These are phyloP conservation scores for Caenorhabditis wallacei DNA, from an alignment of 2,888 invertebrate genomes.

Conservation along the genomic window DNA sequence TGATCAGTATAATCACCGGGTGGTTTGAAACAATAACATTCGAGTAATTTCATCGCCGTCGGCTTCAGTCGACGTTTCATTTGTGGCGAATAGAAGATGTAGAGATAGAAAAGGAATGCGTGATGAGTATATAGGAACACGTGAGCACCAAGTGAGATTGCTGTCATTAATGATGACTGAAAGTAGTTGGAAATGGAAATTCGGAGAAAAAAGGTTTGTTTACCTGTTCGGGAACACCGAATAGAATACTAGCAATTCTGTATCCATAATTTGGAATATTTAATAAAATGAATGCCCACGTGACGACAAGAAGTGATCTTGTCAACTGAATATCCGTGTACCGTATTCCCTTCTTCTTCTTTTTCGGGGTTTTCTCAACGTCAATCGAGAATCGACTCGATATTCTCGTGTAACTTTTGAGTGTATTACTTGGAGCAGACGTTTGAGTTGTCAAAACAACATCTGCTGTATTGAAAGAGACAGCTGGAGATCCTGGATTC, in stretches of 20 bases:
- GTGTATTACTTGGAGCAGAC: constrained; percentile 57
- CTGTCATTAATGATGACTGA: constrained; percentile 66
- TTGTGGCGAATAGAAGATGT: constrained; percentile 82
- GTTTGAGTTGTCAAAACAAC: constrained; percentile 68
- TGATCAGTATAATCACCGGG: constrained; percentile 67
- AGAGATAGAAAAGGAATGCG: constrained; percentile 81
- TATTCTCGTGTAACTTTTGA: constrained; percentile 62
- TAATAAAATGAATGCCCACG: constrained; percentile 77
- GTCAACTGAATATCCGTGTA: constrained; percentile 81
- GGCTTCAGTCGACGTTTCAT: constrained; percentile 79
- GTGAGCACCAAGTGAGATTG: constrained; percentile 75
- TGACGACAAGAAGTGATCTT: constrained; percentile 77
- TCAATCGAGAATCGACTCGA: constrained; percentile 67
- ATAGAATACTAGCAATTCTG: constrained; percentile 74
- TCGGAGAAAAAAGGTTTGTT: constrained; percentile 9
- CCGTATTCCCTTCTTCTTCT: constrained; percentile 73
- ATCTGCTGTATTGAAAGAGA: constrained; percentile 79
- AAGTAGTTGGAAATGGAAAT: not conserved
- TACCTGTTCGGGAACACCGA: constrained; percentile 74
- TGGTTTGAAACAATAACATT: constrained; percentile 82
- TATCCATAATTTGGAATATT: constrained; percentile 81
- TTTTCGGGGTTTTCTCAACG: constrained; percentile 59
- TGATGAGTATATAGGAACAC: constrained; percentile 81
- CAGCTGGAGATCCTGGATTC: constrained; percentile 77
- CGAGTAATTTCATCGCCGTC: constrained; percentile 80